Percentiles rank a stretch among this genome's conserved stretches.
Conservation (phyloP, 2,113 vertebrate genomes). For the Trogon surrucura region DNA sequence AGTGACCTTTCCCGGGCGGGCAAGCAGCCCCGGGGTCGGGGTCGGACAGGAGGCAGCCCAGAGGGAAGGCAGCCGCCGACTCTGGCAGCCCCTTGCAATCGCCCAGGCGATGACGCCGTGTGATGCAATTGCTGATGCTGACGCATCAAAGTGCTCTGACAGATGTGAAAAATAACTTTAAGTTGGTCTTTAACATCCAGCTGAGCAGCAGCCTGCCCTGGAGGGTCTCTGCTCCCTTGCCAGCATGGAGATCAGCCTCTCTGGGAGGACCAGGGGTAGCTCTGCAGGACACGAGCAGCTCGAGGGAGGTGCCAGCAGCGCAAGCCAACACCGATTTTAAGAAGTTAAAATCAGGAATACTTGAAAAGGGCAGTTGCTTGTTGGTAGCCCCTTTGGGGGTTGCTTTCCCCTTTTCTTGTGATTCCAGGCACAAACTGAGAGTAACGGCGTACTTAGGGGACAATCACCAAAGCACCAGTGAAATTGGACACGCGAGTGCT, state of each 20-base stretch:
- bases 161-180: neutral
- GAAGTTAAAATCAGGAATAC: neutral
- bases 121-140: neutral
- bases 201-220: neutral
- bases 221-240: fast-evolving
- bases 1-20: neutral
- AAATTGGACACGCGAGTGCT: neutral
- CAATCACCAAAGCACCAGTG: neutral
- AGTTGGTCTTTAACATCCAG: neutral
- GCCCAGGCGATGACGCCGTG: fast-evolving
- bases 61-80: neutral
- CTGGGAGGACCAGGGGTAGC: too few relatives aligned
- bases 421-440: neutral
- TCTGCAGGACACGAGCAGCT: fast-evolving
- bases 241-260: neutral
- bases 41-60: neutral
- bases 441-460: neutral
- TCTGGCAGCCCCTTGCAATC: fast-evolving
- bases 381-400: neutral
- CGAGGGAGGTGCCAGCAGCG: neutral
- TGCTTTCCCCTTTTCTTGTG: neutral
- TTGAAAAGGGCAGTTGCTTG: neutral
- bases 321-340: neutral
- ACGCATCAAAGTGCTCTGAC: neutral
- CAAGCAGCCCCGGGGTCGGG: neutral